Evolutionary conservation across 2,113 vertebrate species (phyloP), one percentile per base, ranked within the genome.

Genomic region (Tragelaphus strepsiceros): DNA sequence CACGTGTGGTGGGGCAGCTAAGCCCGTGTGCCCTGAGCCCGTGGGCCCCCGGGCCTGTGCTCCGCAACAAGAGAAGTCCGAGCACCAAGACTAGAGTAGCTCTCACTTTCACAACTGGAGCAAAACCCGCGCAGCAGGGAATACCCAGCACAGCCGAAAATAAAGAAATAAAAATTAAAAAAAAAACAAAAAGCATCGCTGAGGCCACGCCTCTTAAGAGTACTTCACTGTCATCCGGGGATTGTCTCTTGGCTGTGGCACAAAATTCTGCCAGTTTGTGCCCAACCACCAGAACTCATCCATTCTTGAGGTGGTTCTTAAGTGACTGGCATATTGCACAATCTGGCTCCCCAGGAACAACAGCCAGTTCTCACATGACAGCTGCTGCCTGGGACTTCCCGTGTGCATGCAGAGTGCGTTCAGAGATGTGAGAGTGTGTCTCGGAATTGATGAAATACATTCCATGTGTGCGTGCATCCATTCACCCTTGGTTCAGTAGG

Each of bases 41-140:
- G 3, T 17, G 62, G 0, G 30, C 61, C 32, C 61, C 28, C 1
- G 7, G 17, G 30, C 62, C 64, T 1, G 64, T 35, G 64, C 64
- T 11, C n/a, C 1, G 1, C 64, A 71, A 11, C n/a, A 9, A 35
- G n/a, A 35, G n/a, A 21, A 39, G 71, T 21, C n/a, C 11, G 2
- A 10, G n/a, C 17, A 5, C n/a, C 64, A 5, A 2, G 10, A 2
- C 64, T 1, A 35, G 64, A 6, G 64, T 0, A 4, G 17, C n/a
- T 71, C 64, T 21, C 35, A 0, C 21, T 21, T 39, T 7, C 71
- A 14, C 35, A 22, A 5, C 71, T 24, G 35, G 71, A 24, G 71
- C 64, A 24, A 3, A 13, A 24, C 11, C 71, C 3, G 0, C 1
- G 21, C 11, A 39, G 35, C 67, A 39, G n/a, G 17, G 35, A 6